Evolutionary conservation across 2,113 vertebrate species (phyloP).

Genomic region (Grus americana): DNA sequence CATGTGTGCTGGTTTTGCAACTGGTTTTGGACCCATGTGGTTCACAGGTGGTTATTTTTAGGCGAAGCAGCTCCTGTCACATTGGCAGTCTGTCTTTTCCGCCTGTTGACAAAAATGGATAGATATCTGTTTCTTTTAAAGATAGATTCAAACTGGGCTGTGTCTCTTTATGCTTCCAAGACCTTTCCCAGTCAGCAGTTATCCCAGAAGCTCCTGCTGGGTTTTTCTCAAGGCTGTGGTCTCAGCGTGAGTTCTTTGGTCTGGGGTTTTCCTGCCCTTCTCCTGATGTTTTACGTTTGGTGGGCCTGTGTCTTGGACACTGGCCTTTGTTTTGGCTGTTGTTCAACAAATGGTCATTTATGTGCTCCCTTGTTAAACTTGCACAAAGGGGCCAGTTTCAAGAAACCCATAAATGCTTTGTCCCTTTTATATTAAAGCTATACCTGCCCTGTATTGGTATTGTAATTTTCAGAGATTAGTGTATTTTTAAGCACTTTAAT

Average conservation of each 20-base stretch:
- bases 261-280: slow-evolving; percentile 4
- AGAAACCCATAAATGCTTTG: neutral
- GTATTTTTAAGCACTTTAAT: neutral
- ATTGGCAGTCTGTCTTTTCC: neutral
- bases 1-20: neutral
- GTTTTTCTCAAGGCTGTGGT: neutral
- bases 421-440: neutral
- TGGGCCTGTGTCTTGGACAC: neutral
- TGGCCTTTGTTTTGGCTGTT: neutral
- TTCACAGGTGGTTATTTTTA: slow-evolving; percentile 40
- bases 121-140: slow-evolving; percentile 8
- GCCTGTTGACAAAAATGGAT: neutral
- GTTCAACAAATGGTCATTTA: neutral
- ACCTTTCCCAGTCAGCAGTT: neutral
- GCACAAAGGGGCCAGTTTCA: neutral
- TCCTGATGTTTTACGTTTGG: neutral
- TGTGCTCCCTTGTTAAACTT: neutral
- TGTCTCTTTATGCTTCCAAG: neutral
- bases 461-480: neutral
- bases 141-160: neutral
- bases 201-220: slow-evolving; percentile 10
- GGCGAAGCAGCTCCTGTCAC: neutral
- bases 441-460: neutral
- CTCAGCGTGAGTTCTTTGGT: neutral
- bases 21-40: neutral